Conservation (phyloP, 1,140 invertebrate species). For the Drosophila chauvacae region DNA sequence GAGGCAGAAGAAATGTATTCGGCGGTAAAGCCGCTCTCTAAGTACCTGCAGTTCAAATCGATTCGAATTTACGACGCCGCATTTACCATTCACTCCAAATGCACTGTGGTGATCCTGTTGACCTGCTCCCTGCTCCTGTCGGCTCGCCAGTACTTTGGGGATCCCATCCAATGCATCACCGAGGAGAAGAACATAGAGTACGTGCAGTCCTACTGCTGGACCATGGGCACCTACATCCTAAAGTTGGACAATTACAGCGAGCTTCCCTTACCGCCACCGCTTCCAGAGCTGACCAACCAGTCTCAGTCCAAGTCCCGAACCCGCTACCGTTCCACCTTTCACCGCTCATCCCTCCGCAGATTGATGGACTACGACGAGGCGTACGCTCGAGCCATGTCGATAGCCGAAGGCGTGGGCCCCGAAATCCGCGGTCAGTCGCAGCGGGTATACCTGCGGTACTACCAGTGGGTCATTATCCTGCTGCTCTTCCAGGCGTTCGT, state of each 20-base stretch:
- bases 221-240: slow-evolving; percentile 90
- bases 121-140: slow-evolving; percentile 88
- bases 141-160: slow-evolving; percentile 89
- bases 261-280: background rate
- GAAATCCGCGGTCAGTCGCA: slow-evolving; percentile 85
- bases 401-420: slow-evolving; percentile 74
- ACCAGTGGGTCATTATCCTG: slow-evolving; percentile 95
- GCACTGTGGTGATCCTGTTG: slow-evolving; percentile 88
- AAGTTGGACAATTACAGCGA: slow-evolving; percentile 55
- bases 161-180: slow-evolving; percentile 89
- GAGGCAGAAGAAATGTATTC: slow-evolving; percentile 79
- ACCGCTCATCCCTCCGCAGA: slow-evolving; percentile 8
- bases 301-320: background rate
- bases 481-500: slow-evolving; percentile 91
- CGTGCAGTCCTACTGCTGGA: slow-evolving; percentile 91
- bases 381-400: slow-evolving; percentile 62
- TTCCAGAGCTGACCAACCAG: background rate
- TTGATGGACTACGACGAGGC: slow-evolving; percentile 59
- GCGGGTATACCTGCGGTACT: slow-evolving; percentile 90
- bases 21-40: slow-evolving; percentile 81
- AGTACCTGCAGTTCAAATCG: slow-evolving; percentile 87
- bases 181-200: slow-evolving; percentile 86
- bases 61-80: slow-evolving; percentile 88
- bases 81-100: slow-evolving; percentile 89
- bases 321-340: background rate